These are phyloP conservation scores for Noctua fimbriata DNA, from an alignment of 2,888 invertebrate genomes.

Conservation along the genomic window DNA sequence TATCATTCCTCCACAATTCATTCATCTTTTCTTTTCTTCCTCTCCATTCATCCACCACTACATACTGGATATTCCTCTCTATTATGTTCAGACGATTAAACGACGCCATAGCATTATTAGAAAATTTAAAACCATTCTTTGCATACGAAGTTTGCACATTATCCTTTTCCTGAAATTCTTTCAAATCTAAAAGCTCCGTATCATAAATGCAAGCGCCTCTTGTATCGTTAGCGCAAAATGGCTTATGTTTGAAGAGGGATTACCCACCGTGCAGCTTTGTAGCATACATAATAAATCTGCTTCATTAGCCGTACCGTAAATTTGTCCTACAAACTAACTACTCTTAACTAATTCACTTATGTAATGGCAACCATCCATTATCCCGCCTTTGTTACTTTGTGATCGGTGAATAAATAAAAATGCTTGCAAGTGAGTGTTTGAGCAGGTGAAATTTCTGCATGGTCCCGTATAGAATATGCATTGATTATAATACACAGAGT, in stretches of 20 bases:
- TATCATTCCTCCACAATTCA: too few species aligned
- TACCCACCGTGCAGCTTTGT: slow-evolving; percentile 54
- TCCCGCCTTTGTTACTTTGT: slow-evolving; percentile 47
- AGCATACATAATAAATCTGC: slow-evolving; percentile 59
- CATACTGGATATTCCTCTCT: too few species aligned
- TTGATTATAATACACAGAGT: neutral
- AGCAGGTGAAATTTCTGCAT: neutral
- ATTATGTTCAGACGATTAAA: too few species aligned
- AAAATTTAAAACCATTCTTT: neutral
- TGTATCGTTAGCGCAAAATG: slow-evolving; percentile 42
- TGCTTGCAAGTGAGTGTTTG: neutral
- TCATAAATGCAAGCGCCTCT: slow-evolving; percentile 40
- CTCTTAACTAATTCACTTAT: slow-evolving; percentile 62
- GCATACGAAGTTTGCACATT: neutral
- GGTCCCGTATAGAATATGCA: slow-evolving; percentile 3
- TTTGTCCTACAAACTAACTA: slow-evolving; percentile 59
- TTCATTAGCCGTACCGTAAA: slow-evolving; percentile 57
- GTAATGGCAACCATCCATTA: slow-evolving; percentile 62
- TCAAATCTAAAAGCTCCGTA: slow-evolving; percentile 7
- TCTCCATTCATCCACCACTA: too few species aligned
- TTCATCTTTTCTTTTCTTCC: too few species aligned
- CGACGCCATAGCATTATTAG: neutral
- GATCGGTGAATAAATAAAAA: slow-evolving; percentile 60
- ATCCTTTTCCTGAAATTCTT: slow-evolving; percentile 2
- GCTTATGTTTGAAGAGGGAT: slow-evolving; percentile 58